Conservation (phyloP, 2,797 vertebrate species). For the Ambastaia sidthimunki region DNA sequence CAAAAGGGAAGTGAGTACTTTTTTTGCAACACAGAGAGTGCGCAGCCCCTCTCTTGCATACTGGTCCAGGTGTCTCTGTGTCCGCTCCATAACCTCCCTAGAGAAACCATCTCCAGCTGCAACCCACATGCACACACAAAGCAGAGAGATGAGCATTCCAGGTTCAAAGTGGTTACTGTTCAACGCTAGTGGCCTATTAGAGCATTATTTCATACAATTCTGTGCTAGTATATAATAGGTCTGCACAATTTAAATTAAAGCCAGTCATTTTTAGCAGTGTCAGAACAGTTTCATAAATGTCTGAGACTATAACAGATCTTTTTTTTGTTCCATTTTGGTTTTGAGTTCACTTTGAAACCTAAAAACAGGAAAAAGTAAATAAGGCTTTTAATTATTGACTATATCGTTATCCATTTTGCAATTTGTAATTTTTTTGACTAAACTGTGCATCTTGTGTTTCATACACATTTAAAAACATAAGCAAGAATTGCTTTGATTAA, state of each 20-base stretch:
- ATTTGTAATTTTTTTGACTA: too few relatives aligned
- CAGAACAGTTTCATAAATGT: too few relatives aligned
- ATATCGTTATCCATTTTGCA: too few relatives aligned
- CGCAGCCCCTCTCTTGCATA: constrained; percentile 91
- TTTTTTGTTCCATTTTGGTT: too few relatives aligned
- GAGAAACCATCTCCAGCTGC: constrained; percentile 41
- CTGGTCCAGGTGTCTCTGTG: constrained; percentile 86
- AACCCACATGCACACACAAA: constrained; percentile 30
- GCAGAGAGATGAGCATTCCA: background rate
- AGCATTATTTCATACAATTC: background rate
- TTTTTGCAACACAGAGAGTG: constrained; percentile 92
- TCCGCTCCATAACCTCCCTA: constrained; percentile 76
- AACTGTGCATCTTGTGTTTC: too few relatives aligned
- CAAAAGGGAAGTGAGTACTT: constrained; percentile 74
- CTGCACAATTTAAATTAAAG: background rate
- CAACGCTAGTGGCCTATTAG: background rate
- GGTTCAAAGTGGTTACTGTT: background rate
- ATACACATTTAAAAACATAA: background rate
- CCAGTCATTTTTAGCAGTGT: background rate
- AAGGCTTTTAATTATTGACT: too few relatives aligned
- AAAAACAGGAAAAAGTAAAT: too few relatives aligned
- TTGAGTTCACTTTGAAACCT: too few relatives aligned
- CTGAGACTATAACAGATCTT: too few relatives aligned
- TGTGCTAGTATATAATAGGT: background rate
- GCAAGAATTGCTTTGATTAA: background rate